Evolutionary conservation across 2,888 invertebrate genomes (phyloP), one percentile per base, ranked within the genome.

Genomic region (Taphrorychus bicolor): DNA sequence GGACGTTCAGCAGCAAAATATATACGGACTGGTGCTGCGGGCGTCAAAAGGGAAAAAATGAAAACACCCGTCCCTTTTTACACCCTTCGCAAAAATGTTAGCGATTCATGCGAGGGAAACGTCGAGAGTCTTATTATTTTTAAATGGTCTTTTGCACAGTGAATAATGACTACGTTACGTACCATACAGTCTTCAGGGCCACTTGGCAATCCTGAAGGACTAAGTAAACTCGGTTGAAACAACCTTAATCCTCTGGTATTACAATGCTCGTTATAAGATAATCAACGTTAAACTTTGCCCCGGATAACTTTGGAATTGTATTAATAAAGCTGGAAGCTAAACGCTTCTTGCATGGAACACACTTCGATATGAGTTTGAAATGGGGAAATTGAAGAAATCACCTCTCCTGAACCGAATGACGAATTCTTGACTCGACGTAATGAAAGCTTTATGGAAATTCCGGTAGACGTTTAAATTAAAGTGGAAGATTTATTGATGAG

Each of bases 391-490:
- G 3, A 32, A 32, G 11, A 3, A 32, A 32, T 32, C 32, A 32
- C 32, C 32, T 32, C 32, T 32, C 7, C 3, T 7, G 32, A 7
- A 3, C 32, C 2, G 32, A 32, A 32, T 1, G 19, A 19, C 9
- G 21, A 51, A 11, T 19, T 5, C 19, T 21, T 19, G 11, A n/a
- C n/a, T n/a, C n/a, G n/a, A 51, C 51, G 21, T 60, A 60, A 60
- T 60, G 59, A 60, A 60, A 40, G 51, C 59, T 41, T 52, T 52
- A 60, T 60, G 59, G 52, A 52, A 60, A 60, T 60, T 18, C 32
- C 23, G n/a, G 7, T 41, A 14, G 41, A 40, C 19, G 40, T 60
- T 52, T 41, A 51, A 60, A 60, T 60, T 51, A 60, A 60, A 51
- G 40, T 14, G 14, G 51, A 51, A 16, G 51, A 51, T 51, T 51